Percentiles rank a stretch among this genome's conserved stretches.
These are phyloP conservation scores for Leptinotarsa undecemlineata DNA, from an alignment of 1,140 invertebrate genomes.

Conservation along the genomic window DNA sequence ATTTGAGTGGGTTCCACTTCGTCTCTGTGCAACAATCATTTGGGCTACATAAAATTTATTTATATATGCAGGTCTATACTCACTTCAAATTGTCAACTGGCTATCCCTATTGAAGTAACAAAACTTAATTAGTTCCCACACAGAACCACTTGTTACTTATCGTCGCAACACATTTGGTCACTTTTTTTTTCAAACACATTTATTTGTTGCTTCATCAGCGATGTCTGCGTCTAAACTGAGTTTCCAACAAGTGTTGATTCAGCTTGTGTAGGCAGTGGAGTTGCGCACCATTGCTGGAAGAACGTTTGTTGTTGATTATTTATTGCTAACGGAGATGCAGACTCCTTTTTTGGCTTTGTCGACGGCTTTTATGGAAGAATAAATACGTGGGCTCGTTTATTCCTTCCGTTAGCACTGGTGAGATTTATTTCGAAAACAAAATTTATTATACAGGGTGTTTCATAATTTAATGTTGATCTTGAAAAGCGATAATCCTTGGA, in stretches of 20 bases:
- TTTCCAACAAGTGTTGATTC: not conserved
- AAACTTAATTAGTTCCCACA: not conserved
- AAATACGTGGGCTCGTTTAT: not conserved
- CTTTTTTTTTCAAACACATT: not conserved
- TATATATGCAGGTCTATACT: not conserved
- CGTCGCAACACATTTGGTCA: not conserved
- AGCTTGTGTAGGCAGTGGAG: conserved; percentile 1
- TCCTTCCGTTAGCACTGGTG: not conserved
- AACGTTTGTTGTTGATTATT: not conserved
- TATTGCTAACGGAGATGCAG: not conserved
- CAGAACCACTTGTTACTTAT: not conserved
- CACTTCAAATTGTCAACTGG: not conserved
- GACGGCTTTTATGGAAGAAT: not conserved
- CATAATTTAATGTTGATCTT: too few relatives aligned
- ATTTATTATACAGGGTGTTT: too few relatives aligned
- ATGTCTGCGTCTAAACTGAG: not conserved
- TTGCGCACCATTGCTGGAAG: not conserved
- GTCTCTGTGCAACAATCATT: too few relatives aligned
- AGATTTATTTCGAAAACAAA: too few relatives aligned
- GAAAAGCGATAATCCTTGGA: too few relatives aligned
- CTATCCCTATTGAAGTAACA: not conserved
- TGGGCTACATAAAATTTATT: too few relatives aligned
- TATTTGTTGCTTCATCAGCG: not conserved
- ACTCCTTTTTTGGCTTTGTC: not conserved
- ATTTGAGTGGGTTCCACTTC: too few relatives aligned